Evolutionary conservation across 2,113 vertebrate genomes (phyloP).

Genomic region (Otocyon megalotis): DNA sequence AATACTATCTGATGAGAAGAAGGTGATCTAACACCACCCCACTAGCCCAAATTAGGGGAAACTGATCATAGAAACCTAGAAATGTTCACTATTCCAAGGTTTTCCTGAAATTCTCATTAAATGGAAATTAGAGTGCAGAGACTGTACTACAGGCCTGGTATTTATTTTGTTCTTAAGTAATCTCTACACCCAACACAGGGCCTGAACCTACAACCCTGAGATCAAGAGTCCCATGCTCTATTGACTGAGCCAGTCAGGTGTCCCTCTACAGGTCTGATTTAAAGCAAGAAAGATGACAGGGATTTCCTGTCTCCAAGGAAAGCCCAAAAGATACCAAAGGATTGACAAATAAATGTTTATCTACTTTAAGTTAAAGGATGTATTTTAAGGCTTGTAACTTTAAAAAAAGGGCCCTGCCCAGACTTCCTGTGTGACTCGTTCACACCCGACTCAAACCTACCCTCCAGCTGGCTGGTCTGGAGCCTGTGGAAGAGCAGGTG

Average conservation of each 20-base stretch:
- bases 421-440: neutral
- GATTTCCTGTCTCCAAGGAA: neutral
- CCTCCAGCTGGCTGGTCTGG: neutral
- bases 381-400: neutral
- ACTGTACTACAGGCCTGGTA: neutral
- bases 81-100: fast-evolving
- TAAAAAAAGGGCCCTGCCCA: neutral
- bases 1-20: neutral
- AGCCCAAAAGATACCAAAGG: neutral
- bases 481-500: neutral
- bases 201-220: neutral
- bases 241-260: neutral
- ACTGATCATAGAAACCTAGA: neutral
- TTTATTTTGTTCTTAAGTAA: neutral
- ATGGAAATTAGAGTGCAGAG: no score
- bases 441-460: fast-evolving
- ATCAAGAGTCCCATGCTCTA: neutral
- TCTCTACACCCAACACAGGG: neutral
- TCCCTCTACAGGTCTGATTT: neutral
- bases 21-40: neutral
- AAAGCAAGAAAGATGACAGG: neutral
- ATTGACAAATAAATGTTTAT: neutral
- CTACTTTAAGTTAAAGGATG: neutral
- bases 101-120: neutral
- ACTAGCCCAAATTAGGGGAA: neutral